Conservation (phyloP, 1,140 invertebrate genomes). For the Drosophila tsacasi region DNA sequence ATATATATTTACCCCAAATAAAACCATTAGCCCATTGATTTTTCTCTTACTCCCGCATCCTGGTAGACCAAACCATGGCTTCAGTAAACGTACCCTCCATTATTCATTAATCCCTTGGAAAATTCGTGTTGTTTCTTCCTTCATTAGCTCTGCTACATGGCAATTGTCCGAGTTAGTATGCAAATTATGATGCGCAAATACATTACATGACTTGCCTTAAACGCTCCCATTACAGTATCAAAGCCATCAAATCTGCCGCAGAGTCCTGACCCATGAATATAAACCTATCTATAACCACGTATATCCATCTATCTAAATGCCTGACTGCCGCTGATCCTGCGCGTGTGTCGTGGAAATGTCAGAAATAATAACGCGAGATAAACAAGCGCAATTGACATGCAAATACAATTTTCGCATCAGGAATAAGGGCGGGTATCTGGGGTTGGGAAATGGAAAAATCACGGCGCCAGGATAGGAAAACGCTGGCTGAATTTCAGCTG, state of each 20-base stretch:
- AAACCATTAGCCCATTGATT: not conserved
- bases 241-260: slow-evolving; percentile 47
- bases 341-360: slow-evolving; percentile 64
- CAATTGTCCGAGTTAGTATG: slow-evolving; percentile 42
- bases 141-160: slow-evolving; percentile 7
- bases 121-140: slow-evolving; percentile 1
- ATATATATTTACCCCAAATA: not conserved
- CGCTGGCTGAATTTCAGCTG: slow-evolving; percentile 7
- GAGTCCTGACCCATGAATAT: slow-evolving; percentile 30
- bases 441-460: slow-evolving; percentile 45
- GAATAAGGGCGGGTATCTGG: not conserved
- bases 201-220: slow-evolving; percentile 58
- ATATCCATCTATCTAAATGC: slow-evolving; percentile 17
- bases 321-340: slow-evolving; percentile 31
- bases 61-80: not conserved
- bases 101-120: slow-evolving; percentile 21
- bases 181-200: slow-evolving; percentile 67
- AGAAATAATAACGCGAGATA: slow-evolving; percentile 79
- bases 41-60: not conserved
- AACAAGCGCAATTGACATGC: slow-evolving; percentile 81
- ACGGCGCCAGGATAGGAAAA: slow-evolving; percentile 40
- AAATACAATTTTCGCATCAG: slow-evolving; percentile 73
- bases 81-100: slow-evolving; percentile 1
- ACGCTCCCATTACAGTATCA: slow-evolving; percentile 53
- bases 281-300: slow-evolving; percentile 14